A percentile compares a stretch with the other conserved stretches of the same genome.
phyloP scores from a whole-genome alignment of 2,113 vertebrate species.

The Saccopteryx leptura region DNA sequence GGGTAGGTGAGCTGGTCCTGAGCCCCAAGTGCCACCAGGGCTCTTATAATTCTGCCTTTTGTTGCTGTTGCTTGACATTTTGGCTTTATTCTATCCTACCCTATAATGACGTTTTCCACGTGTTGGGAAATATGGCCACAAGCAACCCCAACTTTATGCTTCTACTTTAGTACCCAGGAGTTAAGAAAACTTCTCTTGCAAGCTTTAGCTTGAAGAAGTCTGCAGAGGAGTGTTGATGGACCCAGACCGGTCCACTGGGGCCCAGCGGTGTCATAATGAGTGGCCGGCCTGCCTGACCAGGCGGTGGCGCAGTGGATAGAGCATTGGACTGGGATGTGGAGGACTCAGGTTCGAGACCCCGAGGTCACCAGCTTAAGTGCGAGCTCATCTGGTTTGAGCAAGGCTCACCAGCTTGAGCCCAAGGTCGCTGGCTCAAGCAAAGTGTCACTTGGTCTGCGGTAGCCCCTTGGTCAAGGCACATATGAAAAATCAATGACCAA shows the following conservation, averaged over 20 bases:
- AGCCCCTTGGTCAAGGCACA: too few species aligned
- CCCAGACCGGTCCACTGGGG: background rate
- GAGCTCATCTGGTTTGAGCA: too few species aligned
- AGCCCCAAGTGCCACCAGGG: background rate
- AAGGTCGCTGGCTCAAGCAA: too few species aligned
- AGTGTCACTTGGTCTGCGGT: too few species aligned
- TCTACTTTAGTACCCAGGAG: background rate
- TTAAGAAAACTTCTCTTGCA: background rate
- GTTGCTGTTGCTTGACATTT: background rate
- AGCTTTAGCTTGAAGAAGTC: background rate
- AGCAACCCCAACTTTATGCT: background rate
- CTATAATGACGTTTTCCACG: background rate
- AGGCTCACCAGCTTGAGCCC: too few species aligned
- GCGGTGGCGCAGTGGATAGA: too few species aligned
- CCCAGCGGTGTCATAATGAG: background rate
- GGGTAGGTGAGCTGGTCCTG: background rate
- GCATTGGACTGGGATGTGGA: too few species aligned
- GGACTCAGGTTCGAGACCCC: too few species aligned
- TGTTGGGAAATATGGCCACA: background rate
- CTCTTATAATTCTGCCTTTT: background rate
- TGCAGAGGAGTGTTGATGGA: too few species aligned
- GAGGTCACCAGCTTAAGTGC: too few species aligned
- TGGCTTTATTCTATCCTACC: background rate
- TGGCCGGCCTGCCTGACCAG: background rate
- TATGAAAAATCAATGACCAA: too few species aligned